Evolutionary conservation across 2,113 vertebrate genomes (phyloP), one percentile per base, ranked within the genome.

Genomic region (Mesoclemmys tuberculata): DNA sequence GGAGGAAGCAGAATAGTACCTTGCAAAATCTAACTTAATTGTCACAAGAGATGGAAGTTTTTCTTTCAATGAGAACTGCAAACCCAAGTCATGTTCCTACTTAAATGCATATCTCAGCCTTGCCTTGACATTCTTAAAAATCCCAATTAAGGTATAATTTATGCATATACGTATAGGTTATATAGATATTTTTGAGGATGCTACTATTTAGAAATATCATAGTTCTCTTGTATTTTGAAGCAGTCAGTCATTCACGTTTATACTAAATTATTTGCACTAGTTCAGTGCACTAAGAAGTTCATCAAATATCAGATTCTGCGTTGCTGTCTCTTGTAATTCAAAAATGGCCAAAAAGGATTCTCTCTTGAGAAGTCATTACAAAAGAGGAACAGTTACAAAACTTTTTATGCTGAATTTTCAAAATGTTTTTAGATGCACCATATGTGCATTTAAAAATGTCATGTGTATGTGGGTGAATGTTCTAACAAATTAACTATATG

Each of bases 1-100:
- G 82, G 24, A 82, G 38, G 80, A 85, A 95, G 56, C 80, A 91
- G 92, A 87, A 79, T 75, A 90, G 84, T 82, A 68, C 71, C 49
- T 82, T 96, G 68, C 51, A 82, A 74, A 83, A 91, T 55, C 26
- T 49, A 81, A 27, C 0, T 75, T 92, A 49, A 90, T 93, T 84
- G 56, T 82, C 11, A 90, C 64, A 85, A 55, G 86, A 84, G 74
- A 27, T 80, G 84, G 92, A 48, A 48, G 3, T 68, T 96, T 90
- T 83, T 86, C 54, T 96, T 95, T 93, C 85, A 88, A 22, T 5
- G 41, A 80, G 27, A 89, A 24, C 41, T 26, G 29, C 41, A 71
- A 54, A 61, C 77, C 12, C 52, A 8, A 87, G 81, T 92, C 49
- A 46, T 81, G 29, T 48, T 31, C 52, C 84, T 77, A 58, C 46